Evolutionary conservation across 2,797 vertebrate species (phyloP), one percentile per base, ranked within the genome.

Genomic region (Sardinella longiceps): DNA sequence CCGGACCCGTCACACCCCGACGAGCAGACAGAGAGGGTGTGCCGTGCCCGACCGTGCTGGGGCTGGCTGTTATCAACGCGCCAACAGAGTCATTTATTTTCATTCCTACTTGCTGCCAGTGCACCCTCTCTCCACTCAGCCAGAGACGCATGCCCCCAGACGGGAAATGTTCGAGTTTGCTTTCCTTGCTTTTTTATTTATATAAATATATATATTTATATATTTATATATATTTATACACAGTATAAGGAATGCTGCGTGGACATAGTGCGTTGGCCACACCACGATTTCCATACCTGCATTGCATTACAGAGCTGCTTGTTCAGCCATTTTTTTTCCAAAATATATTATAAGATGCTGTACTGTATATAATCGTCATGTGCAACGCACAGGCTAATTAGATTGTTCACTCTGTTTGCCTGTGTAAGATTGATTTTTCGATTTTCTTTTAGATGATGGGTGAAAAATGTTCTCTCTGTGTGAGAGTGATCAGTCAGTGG

Each of bases 21-120:
- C 90, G 91, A 90, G 90, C 92, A 77, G 70, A 77, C 70, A 25
- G 39, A 46, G 53, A 33, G 45, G 80, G 80, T 30, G 60, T 2
- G 66, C n/a, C 20, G 33, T 20, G 18, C 33, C 11, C 10, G 3
- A 50, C n/a, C 11, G 33, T 53, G 86, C 89, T 85, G 86, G 85
- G 82, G 86, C 51, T 77, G 45, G 63, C 46, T 18, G 56, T 56
- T 91, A 88, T 91, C 92, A 92, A 93, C 88, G 87, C 86, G 56
- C 88, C 88, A 87, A 88, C 87, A 83, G 30, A 85, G 88, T 90
- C 89, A 85, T 95, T 94, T 93, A 93, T 95, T 94, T 93, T 92
- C 92, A 92, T 94, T 93, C 91, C 85, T 87, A 63, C 74, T 66
- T 23, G 51, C 85, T 77, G 81, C 86, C 81, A 56, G 82, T 45